A percentile compares a stretch with the other conserved stretches of the same genome.
Conservation (phyloP, 2,888 invertebrate species). For the Horisme vitalbata region DNA sequence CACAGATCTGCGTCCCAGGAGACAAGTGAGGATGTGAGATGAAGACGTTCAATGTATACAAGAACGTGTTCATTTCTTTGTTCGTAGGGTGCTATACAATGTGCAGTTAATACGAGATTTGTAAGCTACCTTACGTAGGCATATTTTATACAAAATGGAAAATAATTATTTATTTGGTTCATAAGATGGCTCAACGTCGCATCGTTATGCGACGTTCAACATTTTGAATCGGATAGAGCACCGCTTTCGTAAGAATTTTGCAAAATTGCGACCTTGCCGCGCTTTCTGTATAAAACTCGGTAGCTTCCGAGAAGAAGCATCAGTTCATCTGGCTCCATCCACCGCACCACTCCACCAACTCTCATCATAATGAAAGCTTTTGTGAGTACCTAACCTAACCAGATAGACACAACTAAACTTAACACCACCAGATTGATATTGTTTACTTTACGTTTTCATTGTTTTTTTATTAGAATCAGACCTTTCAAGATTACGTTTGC, state of each 20-base stretch:
- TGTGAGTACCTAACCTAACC: slow-evolving; percentile 39
- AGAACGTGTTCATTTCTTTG: too few relatives aligned
- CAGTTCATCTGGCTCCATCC: slow-evolving; percentile 25
- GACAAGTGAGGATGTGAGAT: too few relatives aligned
- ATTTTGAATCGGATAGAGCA: slow-evolving; percentile 22
- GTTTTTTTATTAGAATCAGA: too few relatives aligned
- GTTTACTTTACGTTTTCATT: too few relatives aligned
- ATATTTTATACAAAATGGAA: too few relatives aligned
- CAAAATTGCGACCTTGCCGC: slow-evolving; percentile 35
- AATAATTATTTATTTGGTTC: slow-evolving; percentile 11
- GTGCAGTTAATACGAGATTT: too few relatives aligned
- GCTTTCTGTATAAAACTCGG: slow-evolving; percentile 34
- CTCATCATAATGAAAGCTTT: slow-evolving; percentile 45
- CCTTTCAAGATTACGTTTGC: neutral
- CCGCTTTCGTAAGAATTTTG: slow-evolving; percentile 38
- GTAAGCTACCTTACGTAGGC: neutral
- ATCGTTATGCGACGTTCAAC: too few relatives aligned
- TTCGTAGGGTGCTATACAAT: too few relatives aligned
- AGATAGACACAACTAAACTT: too few relatives aligned
- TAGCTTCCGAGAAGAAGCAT: slow-evolving; percentile 21
- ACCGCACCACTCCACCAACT: slow-evolving; percentile 15
- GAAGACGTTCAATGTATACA: too few relatives aligned
- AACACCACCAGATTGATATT: too few relatives aligned
- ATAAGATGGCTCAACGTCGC: slow-evolving; percentile 23
- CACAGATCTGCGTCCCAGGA: too few relatives aligned